Evolutionary conservation across 2,797 vertebrate species (phyloP).

Genomic region (Anisognathus igniventris): DNA sequence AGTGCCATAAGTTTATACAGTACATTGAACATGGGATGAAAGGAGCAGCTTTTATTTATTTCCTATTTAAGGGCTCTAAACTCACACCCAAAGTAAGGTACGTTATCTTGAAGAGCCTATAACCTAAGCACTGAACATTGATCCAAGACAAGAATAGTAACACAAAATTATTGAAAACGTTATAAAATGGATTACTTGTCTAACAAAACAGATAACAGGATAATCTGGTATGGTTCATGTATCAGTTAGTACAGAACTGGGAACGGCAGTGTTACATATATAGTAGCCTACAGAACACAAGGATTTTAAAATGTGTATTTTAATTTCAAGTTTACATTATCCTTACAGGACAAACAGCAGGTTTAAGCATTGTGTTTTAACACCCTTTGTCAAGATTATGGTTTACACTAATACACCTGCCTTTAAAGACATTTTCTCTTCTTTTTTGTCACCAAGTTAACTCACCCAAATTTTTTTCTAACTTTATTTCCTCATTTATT

Average conservation of each 20-base stretch:
- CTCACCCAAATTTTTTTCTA: not conserved
- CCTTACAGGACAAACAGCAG: not conserved
- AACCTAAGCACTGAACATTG: not conserved
- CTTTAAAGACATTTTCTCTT: not conserved
- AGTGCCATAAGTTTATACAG: not conserved
- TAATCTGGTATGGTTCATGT: not conserved
- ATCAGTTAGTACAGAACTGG: not conserved
- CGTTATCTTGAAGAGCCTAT: not conserved
- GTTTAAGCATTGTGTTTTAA: not conserved
- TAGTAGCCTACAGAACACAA: not conserved
- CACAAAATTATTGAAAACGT: not conserved
- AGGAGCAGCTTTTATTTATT: not conserved
- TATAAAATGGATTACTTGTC: not conserved
- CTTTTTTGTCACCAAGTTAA: not conserved
- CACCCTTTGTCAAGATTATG: not conserved
- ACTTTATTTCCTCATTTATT: not conserved
- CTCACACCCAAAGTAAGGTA: not conserved
- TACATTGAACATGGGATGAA: not conserved
- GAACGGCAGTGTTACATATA: not conserved
- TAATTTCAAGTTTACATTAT: not conserved
- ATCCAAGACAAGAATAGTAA: not conserved
- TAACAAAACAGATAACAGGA: not conserved
- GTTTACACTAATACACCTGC: not conserved
- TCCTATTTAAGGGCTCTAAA: not conserved
- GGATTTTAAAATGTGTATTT: not conserved